Evolutionary conservation across 1,140 invertebrate genomes (phyloP), one percentile per base, ranked within the genome.

Genomic region (Anthonomus grandis): DNA sequence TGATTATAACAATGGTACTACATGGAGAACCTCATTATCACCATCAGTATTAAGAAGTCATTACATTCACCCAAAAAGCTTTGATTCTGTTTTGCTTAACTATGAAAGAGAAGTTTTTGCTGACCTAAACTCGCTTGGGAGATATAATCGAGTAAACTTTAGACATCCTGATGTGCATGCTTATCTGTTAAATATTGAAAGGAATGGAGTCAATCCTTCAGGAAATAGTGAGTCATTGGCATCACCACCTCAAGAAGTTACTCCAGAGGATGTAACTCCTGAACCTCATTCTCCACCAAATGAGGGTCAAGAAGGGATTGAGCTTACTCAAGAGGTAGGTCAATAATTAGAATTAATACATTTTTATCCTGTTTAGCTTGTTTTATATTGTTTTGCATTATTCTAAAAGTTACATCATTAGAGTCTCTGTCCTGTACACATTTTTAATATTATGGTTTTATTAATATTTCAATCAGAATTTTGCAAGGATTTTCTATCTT

Each of bases 21-120:
- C 82, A 54, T 83, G 83, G 80, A 85, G 63, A 75, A 61, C 50
- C 44, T 79, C 56, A 70, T 78, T 45, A 66, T 78, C 59, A 73
- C 81, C 18, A 70, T 79, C 60, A n/a, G 51, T 68, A 21, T 68
- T 77, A 64, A 68, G 78, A 64, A 80, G 83, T 24, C 75, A 81
- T 6, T 84, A 76, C 61, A 76, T 86, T 1, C 85, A 89, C 64
- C 86, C 86, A 0, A 91, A 90, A 68, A 86, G 81, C 60, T 66
- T 87, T 12, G 87, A 90, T 63, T 83, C 84, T n/a, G 77, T 86
- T 36, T 70, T 88, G 39, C 69, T 87, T 1, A 84, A 85, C 65
- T 86, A 87, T 67, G 83, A 88, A 68, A 77, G 84, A 66, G 79
- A 86, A 62, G 69, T 89, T n/a, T 88, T 89, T 66, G 84, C 85